Percentiles rank a stretch among this genome's conserved stretches.
Evolutionary conservation across 2,888 invertebrate genomes (phyloP).

Genomic region (Tachina fera): DNA sequence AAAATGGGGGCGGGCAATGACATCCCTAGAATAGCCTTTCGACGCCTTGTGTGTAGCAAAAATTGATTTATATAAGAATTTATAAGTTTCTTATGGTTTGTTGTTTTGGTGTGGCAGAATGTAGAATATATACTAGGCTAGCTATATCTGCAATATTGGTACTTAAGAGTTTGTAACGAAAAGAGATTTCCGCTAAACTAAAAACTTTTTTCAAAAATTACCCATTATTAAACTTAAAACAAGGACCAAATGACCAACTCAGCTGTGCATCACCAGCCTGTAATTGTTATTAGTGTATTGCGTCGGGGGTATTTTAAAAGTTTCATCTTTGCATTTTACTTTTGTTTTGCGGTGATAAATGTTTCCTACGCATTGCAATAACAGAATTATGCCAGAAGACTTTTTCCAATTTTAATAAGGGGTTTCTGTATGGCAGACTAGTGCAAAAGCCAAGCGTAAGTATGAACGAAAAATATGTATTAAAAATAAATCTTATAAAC

Average conservation of each 20-base stretch:
- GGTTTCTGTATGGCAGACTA: constrained; percentile 40
- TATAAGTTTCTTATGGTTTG: no score
- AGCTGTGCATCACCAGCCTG: neutral
- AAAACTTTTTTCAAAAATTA: no score
- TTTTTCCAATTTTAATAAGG: constrained; percentile 55
- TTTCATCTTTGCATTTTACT: constrained; percentile 27
- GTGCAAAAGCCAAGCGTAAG: neutral
- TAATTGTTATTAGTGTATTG: constrained; percentile 61
- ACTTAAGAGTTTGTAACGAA: neutral
- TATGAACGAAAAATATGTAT: constrained; percentile 44
- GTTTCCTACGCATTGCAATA: constrained; percentile 79
- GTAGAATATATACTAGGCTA: no score
- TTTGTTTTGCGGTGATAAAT: constrained; percentile 79
- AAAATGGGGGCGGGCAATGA: no score
- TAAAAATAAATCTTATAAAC: constrained; percentile 45
- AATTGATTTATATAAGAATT: no score
- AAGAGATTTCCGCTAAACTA: neutral
- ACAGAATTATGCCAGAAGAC: constrained; percentile 71
- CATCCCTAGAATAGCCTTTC: no score
- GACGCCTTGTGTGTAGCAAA: no score
- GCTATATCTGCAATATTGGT: no score
- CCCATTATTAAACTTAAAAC: neutral
- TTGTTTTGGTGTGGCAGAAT: no score
- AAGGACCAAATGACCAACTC: neutral
- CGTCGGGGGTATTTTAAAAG: constrained; percentile 45